Percentiles rank a stretch among this genome's conserved stretches.
phyloP scores from a whole-genome alignment of 2,797 vertebrate species.

The Parotocinclus haroldoi region DNA sequence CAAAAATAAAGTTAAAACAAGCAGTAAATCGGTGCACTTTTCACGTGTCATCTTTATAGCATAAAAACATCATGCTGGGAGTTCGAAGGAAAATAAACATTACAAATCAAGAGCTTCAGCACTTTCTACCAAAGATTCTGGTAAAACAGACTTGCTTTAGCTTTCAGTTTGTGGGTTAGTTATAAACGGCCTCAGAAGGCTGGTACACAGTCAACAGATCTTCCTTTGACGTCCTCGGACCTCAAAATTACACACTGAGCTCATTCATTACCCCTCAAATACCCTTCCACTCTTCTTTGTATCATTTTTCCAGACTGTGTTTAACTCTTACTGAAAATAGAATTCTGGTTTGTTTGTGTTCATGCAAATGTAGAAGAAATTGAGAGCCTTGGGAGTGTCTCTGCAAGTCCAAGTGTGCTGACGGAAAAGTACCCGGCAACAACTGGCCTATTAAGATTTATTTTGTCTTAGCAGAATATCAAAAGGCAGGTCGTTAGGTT shows the following conservation, averaged over 20 bases:
- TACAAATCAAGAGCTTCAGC: too few species aligned
- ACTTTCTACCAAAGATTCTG: too few species aligned
- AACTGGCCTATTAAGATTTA: slow-evolving; percentile 4
- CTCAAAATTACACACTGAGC: slow-evolving; percentile 56
- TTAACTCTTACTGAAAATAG: slow-evolving; percentile 41
- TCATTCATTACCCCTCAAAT: slow-evolving; percentile 58
- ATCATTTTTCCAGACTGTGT: slow-evolving; percentile 48
- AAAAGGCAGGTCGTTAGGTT: slow-evolving; percentile 1
- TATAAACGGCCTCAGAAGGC: slow-evolving; percentile 11
- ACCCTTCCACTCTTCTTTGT: slow-evolving; percentile 48
- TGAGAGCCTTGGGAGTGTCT: slow-evolving; percentile 36
- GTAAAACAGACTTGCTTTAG: slow-evolving; percentile 20
- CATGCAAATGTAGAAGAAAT: slow-evolving; percentile 56
- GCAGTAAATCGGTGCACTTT: slow-evolving; percentile 25
- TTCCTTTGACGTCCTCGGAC: slow-evolving; percentile 55
- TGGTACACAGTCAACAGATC: slow-evolving; percentile 59
- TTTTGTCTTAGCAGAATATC: slow-evolving; percentile 10
- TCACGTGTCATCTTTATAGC: slow-evolving; percentile 5
- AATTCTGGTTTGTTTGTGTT: slow-evolving; percentile 57
- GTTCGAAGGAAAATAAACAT: neutral
- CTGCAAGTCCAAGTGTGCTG: slow-evolving; percentile 33
- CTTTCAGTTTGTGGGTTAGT: neutral
- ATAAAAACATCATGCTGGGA: too few species aligned
- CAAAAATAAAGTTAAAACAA: slow-evolving; percentile 63
- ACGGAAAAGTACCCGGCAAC: slow-evolving; percentile 58